A percentile compares a stretch with the other conserved stretches of the same genome.
Conservation (phyloP, 2,797 vertebrate genomes). For the Danionella dracula region DNA sequence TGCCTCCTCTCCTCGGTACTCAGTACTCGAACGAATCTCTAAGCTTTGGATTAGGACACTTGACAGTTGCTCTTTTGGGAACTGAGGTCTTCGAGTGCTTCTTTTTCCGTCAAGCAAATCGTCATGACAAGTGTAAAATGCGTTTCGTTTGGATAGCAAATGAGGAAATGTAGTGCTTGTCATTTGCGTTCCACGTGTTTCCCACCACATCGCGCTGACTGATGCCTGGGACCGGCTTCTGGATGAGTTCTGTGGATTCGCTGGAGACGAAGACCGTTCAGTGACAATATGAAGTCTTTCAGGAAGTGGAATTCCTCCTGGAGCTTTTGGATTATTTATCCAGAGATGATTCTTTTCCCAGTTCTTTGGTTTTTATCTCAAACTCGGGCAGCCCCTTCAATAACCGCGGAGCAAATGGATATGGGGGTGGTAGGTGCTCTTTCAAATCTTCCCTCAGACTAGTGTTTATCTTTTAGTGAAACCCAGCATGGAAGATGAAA, state of each 20-base stretch:
- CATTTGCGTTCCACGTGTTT: slow-evolving; percentile 59
- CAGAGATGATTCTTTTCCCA: slow-evolving; percentile 62
- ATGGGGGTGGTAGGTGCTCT: slow-evolving; percentile 67
- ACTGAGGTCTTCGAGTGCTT: neutral
- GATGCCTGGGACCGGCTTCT: slow-evolving; percentile 18
- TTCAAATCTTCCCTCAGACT: neutral
- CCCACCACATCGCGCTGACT: slow-evolving; percentile 58
- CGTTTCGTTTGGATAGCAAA: slow-evolving; percentile 5
- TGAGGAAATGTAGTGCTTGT: slow-evolving; percentile 16
- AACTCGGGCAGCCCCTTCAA: slow-evolving; percentile 63
- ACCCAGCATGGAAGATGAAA: too few species aligned
- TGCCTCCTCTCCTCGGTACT: neutral
- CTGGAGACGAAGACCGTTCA: slow-evolving; percentile 41
- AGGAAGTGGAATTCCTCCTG: slow-evolving; percentile 45
- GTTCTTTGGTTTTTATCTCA: slow-evolving; percentile 57
- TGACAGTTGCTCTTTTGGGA: neutral
- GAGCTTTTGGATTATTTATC: slow-evolving; percentile 55
- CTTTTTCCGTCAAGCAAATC: neutral
- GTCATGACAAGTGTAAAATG: neutral
- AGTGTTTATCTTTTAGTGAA: neutral
- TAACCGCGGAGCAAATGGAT: slow-evolving; percentile 66
- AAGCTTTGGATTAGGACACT: neutral
- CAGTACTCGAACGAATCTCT: neutral
- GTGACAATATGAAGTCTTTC: slow-evolving; percentile 52
- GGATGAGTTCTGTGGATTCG: slow-evolving; percentile 53